phyloP scores from a whole-genome alignment of 2,797 vertebrate species.

The Pantherophis vulpinus region DNA sequence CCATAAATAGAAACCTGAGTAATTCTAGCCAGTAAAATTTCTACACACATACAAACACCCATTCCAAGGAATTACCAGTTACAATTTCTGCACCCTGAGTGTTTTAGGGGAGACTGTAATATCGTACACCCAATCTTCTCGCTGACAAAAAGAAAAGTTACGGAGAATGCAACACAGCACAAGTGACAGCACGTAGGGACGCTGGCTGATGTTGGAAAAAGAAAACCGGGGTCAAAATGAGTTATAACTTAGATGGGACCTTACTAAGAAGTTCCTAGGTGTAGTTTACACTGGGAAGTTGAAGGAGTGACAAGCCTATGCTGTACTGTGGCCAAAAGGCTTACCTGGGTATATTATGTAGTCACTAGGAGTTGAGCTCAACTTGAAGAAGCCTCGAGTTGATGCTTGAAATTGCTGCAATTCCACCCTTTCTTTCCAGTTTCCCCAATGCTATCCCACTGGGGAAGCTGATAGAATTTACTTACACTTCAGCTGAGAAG shows the following conservation, averaged over 20 bases:
- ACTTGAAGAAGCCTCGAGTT: background rate
- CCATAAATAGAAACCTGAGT: slow-evolving; percentile 23
- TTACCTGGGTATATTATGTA: background rate
- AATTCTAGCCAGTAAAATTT: background rate
- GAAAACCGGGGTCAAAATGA: background rate
- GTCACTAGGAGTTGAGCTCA: background rate
- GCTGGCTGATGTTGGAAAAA: background rate
- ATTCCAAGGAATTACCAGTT: background rate
- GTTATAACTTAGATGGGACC: background rate
- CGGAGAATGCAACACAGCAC: background rate
- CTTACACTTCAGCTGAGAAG: slow-evolving; percentile 46
- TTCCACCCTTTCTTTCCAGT: background rate
- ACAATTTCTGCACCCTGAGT: background rate
- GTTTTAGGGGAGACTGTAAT: background rate
- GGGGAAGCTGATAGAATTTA: slow-evolving; percentile 43
- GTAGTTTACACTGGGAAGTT: background rate
- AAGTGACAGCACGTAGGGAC: background rate
- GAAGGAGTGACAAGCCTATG: background rate
- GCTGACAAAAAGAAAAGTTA: background rate
- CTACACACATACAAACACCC: background rate
- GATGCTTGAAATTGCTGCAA: background rate
- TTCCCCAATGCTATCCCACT: slow-evolving; percentile 8
- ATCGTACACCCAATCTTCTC: background rate
- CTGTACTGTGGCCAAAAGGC: background rate
- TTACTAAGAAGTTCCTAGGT: background rate